phyloP scores from a whole-genome alignment of 1,140 invertebrate genomes.

The Drosophila nigromelanica region DNA sequence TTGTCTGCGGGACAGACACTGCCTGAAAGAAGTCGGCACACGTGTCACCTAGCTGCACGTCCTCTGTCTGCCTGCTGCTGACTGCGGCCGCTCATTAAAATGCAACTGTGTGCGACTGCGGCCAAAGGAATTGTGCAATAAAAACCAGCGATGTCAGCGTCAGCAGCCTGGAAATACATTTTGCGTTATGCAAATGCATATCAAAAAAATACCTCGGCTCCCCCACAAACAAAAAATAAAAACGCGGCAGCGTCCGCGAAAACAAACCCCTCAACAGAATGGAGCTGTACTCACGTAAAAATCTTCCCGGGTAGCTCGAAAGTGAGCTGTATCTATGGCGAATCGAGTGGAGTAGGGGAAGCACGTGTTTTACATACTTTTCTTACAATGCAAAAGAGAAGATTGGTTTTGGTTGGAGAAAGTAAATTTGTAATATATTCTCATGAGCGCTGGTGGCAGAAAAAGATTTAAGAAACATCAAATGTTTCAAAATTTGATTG shows the following conservation, averaged over 20 bases:
- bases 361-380: neutral
- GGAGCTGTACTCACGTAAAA: conserved; percentile 9
- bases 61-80: neutral
- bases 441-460: too few relatives aligned
- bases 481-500: too few relatives aligned
- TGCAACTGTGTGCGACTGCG: conserved; percentile 71
- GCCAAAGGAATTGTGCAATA: conserved; percentile 75
- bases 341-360: neutral
- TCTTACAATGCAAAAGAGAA: too few relatives aligned
- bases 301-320: conserved; percentile 9
- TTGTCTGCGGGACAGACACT: conserved; percentile 40
- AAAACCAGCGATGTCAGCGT: conserved; percentile 47
- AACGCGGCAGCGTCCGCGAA: conserved; percentile 26
- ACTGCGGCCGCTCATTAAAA: conserved; percentile 66
- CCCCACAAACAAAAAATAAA: neutral
- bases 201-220: conserved; percentile 50
- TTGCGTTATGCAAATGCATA: conserved; percentile 74
- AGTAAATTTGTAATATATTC: too few relatives aligned
- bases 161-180: conserved; percentile 72
- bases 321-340: conserved; percentile 28
- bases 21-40: conserved; percentile 79
- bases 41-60: conserved; percentile 49
- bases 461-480: too few relatives aligned
- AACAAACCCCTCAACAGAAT: conserved; percentile 26
- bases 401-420: too few relatives aligned